phyloP scores from a whole-genome alignment of 2,888 invertebrate genomes.

The Orgyia antiqua region DNA sequence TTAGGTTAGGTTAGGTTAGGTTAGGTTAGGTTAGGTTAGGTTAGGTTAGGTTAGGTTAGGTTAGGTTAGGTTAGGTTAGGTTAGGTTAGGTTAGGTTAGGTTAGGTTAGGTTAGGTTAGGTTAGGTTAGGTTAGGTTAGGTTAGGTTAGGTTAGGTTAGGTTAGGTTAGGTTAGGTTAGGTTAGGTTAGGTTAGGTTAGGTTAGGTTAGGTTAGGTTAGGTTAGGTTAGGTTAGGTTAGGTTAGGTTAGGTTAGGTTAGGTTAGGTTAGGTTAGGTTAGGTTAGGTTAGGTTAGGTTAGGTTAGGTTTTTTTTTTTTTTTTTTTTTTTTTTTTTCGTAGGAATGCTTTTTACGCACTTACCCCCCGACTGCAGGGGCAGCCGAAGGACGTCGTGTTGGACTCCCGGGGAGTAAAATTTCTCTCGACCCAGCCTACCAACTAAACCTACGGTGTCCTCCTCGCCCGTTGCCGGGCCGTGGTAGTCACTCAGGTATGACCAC shows the following conservation, averaged over 20 bases:
- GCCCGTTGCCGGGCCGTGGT: too few species aligned
- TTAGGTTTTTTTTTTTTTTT: too few species aligned
- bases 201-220: slow-evolving; percentile 1
- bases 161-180: slow-evolving; percentile 1
- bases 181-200: slow-evolving; percentile 1
- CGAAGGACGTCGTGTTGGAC: too few species aligned
- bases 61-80: slow-evolving; percentile 1
- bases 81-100: neutral
- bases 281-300: slow-evolving; percentile 1
- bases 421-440: too few species aligned
- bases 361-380: too few species aligned
- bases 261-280: slow-evolving; percentile 1
- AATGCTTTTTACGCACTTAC: too few species aligned
- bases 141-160: slow-evolving; percentile 1
- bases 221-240: slow-evolving; percentile 1
- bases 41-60: slow-evolving; percentile 1
- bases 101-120: slow-evolving; percentile 1
- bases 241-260: slow-evolving; percentile 1
- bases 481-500: too few species aligned
- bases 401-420: too few species aligned
- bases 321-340: too few species aligned
- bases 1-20: slow-evolving; percentile 1
- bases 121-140: slow-evolving; percentile 1
- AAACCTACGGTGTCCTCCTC: too few species aligned
- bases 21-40: slow-evolving; percentile 1